Base-by-base conservation (phyloP, 2,113 vertebrate species). In the Glareola pratincola region DNA sequence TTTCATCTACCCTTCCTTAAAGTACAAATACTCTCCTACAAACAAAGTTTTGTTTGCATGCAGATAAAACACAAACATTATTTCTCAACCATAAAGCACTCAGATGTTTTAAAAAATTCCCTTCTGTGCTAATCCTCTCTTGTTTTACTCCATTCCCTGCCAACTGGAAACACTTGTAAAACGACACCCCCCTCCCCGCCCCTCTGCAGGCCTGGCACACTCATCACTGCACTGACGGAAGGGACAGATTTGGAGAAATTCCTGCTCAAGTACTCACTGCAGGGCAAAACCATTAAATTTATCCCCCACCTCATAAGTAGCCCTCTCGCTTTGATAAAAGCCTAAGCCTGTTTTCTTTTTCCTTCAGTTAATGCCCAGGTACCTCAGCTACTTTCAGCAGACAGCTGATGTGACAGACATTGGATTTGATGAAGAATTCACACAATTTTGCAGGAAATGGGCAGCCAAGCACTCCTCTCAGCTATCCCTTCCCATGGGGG, bases 131-230 rank as follows among this genome's bases (percentile, higher is more conserved):
- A 78, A 85, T 57, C 27, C 39, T 59, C n/a, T 30, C 19, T 32
- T 45, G n/a, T 36, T 78, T 81, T 41, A 68, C 30, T 51, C 39
- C 50, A 9, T 41, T 63, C 81, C 21, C 45, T 48, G 71, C 41
- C 62, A 86, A 21, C 6, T 62, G 56, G 24, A 60, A 90, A 64
- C 32, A 37, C 51, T 29, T 48, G 36, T 54, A 66, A 71, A 62
- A 79, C 0, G 2, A 75, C 60, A 29, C 12, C 3, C 24, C 16
- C 11, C 20, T 30, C 20, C 20, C 8, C 1, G 6, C 29, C 19
- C 20, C 76, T 45, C 9, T 29, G 37, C 45, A 21, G 20, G 41
- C 30, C 64, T 87, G 48, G 63, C 53, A 86, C 51, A 57, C 9
- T 43, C 29, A 14, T 43, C 11, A 22, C n/a, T 88, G 80, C 85